Evolutionary conservation across 2,113 vertebrate species (phyloP), one percentile per base, ranked within the genome.

Genomic region (Isurus oxyrinchus): DNA sequence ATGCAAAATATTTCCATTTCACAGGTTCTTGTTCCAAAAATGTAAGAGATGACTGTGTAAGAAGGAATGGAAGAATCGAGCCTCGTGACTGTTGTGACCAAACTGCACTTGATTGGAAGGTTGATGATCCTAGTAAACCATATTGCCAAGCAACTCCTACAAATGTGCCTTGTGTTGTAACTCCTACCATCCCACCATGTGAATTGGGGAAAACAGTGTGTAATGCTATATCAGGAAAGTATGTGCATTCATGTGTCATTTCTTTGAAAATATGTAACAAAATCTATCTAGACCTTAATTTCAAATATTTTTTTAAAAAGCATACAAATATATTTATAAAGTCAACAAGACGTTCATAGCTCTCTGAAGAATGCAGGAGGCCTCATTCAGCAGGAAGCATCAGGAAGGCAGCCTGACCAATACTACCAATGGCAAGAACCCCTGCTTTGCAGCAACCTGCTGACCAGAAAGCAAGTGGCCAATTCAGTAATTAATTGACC

Each of bases 51-150:
- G 94, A 95, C 5, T 98, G 98, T 69, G 67, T 97, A 76, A 98
- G 98, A 72, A 97, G 88, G 96, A 96, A 97, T 96, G 97, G 98
- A 0, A 53, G 35, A 1, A 86, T 96, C 0, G 98, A 98, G 96
- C 67, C 95, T 0, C 94, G 97, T 61, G 79, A 49, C 49, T 98
- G 98, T 96, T 98, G 98, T 96, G 97, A 96, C 27, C 97, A 97
- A 96, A 98, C 98, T 0, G 97, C 98, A 1, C 97, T 97, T 61
- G 97, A 97, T 49, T 98, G 98, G 98, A 76, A 98, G 21, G 96
- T 97, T 8, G 0, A 53, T 0, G 97, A 98, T 81, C 96, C 97
- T 3, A 35, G 63, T 16, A 98, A 98, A 61, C 97, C 97, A 3
- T 63, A 97, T 59, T 98, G 98, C 96, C n/a, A 10, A 79, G 96